Conservation (phyloP, 92 coral and sea anemone genomes). For the Actinostola sp. region DNA sequence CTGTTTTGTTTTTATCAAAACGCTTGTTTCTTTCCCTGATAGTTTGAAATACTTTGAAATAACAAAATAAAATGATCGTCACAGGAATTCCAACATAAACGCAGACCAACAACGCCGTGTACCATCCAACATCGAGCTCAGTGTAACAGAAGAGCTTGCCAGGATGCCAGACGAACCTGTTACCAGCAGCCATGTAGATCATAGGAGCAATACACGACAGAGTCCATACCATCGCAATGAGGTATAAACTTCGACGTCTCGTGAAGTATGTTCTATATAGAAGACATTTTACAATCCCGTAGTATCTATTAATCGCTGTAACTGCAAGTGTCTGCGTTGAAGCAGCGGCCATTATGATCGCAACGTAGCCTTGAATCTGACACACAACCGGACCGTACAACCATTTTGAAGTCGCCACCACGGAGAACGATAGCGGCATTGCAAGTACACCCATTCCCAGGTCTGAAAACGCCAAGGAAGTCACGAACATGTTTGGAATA, state of each 20-base stretch:
- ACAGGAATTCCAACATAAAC: slow-evolving; percentile 48
- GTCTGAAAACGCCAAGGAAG: slow-evolving; percentile 70
- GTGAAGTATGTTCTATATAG: slow-evolving; percentile 50
- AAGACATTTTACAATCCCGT: slow-evolving; percentile 47
- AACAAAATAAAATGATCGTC: slow-evolving; percentile 39
- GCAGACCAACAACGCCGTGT: slow-evolving; percentile 27
- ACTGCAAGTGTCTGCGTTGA: slow-evolving; percentile 60
- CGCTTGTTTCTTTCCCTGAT: slow-evolving; percentile 12
- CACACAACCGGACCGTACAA: slow-evolving; percentile 48
- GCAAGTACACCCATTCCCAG: slow-evolving; percentile 38
- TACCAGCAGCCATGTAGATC: slow-evolving; percentile 52
- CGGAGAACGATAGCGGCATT: slow-evolving; percentile 39
- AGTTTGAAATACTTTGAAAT: slow-evolving; percentile 45
- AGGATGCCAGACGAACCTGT: slow-evolving; percentile 55
- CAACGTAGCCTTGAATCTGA: slow-evolving; percentile 58
- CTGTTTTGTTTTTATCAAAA: not conserved
- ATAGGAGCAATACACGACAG: slow-evolving; percentile 35
- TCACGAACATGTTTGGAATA: slow-evolving; percentile 45
- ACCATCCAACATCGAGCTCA: slow-evolving; percentile 22
- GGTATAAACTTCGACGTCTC: slow-evolving; percentile 9
- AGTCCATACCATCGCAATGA: slow-evolving; percentile 41
- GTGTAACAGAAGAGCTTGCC: slow-evolving; percentile 63
- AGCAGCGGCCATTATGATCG: slow-evolving; percentile 37
- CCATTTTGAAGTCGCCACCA: slow-evolving; percentile 42
- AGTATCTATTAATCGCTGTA: slow-evolving; percentile 68